A percentile compares a stretch with the other conserved stretches of the same genome.
Conservation (phyloP, 2,888 invertebrate genomes). For the Aethes cnicana region DNA sequence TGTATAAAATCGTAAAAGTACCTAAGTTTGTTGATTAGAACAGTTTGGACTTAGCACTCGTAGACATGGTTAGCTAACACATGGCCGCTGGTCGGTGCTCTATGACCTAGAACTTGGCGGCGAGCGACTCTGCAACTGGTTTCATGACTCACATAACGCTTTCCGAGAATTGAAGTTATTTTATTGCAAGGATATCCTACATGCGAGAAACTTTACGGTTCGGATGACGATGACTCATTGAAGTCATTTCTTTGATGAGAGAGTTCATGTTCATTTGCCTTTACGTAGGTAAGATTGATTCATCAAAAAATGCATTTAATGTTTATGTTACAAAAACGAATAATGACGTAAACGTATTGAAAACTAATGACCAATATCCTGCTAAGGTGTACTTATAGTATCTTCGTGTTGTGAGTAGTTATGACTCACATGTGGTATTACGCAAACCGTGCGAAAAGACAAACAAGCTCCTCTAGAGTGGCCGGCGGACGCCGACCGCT, state of each 20-base stretch:
- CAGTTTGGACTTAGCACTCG: background rate
- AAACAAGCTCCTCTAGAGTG: slow-evolving; percentile 42
- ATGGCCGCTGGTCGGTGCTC: slow-evolving; percentile 49
- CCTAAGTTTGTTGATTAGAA: too few species aligned
- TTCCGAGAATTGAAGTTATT: slow-evolving; percentile 64
- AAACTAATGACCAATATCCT: slow-evolving; percentile 39
- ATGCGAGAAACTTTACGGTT: slow-evolving; percentile 3
- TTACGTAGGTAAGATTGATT: too few species aligned
- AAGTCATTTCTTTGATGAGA: background rate
- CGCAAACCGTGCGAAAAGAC: slow-evolving; percentile 53
- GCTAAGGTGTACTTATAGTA: slow-evolving; percentile 31
- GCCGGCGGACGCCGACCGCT: slow-evolving; percentile 43
- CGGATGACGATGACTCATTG: slow-evolving; percentile 1
- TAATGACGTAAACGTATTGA: slow-evolving; percentile 52
- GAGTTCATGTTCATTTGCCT: background rate
- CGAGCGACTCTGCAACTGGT: slow-evolving; percentile 46
- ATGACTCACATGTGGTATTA: slow-evolving; percentile 43
- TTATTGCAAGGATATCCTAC: slow-evolving; percentile 57
- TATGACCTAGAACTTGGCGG: slow-evolving; percentile 75
- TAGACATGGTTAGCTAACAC: background rate
- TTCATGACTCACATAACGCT: slow-evolving; percentile 47
- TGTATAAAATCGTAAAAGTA: too few species aligned
- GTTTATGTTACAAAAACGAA: slow-evolving; percentile 16
- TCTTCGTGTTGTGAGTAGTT: slow-evolving; percentile 26
- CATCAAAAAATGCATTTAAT: slow-evolving; percentile 1